These are phyloP conservation scores for Poecile atricapillus DNA, from an alignment of 2,113 vertebrate genomes.

Conservation along the genomic window DNA sequence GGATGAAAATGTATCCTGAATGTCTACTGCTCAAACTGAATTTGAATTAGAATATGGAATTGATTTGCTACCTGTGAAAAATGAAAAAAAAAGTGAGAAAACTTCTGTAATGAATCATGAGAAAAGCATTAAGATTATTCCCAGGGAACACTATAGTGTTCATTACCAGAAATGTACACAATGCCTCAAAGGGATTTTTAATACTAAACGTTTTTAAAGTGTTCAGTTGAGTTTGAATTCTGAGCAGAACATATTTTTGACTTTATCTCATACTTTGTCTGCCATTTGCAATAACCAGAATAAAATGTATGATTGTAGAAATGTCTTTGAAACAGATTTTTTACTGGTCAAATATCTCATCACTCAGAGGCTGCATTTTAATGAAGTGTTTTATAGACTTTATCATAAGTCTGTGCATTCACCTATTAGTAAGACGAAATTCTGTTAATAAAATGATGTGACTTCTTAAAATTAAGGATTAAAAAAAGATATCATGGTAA, in stretches of 20 bases:
- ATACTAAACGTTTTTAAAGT: not conserved
- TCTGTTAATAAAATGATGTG: not conserved
- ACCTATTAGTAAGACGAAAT: not conserved
- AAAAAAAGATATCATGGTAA: not conserved
- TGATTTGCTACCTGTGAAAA: not conserved
- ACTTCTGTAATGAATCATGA: not conserved
- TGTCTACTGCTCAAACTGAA: not conserved
- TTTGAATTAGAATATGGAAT: not conserved
- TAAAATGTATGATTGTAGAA: not conserved
- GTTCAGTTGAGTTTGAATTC: not conserved
- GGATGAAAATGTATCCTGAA: not conserved
- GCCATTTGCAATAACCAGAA: not conserved
- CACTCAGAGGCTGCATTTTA: not conserved
- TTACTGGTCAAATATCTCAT: not conserved
- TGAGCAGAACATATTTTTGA: not conserved
- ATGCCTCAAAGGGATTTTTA: not conserved
- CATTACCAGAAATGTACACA: not conserved
- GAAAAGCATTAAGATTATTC: not conserved
- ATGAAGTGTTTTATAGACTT: not conserved
- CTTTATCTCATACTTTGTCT: not conserved
- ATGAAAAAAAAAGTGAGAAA: not conserved
- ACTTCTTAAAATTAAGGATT: not conserved
- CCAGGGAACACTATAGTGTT: not conserved
- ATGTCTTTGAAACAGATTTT: not conserved
- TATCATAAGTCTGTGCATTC: not conserved